Percentiles rank a stretch among this genome's conserved stretches.
phyloP scores from a whole-genome alignment of 2,113 vertebrate genomes.

The Meles meles region DNA sequence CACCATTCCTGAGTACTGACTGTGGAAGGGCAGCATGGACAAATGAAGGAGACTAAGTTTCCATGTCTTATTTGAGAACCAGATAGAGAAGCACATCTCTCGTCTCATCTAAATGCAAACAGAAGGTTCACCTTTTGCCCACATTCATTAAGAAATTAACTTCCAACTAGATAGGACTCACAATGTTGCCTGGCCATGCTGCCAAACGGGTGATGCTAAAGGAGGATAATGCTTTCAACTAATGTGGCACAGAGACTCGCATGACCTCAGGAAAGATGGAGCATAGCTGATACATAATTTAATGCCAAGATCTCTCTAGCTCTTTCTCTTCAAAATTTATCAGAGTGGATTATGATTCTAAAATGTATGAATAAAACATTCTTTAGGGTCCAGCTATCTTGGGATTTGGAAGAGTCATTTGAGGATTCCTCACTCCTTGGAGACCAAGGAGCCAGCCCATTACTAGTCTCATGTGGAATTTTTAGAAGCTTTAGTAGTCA shows the following conservation, averaged over 20 bases:
- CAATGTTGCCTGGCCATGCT: background rate
- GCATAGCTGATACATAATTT: background rate
- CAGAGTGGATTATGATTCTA: background rate
- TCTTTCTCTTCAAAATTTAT: constrained; percentile 53
- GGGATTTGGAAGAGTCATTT: constrained; percentile 26
- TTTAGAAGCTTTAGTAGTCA: background rate
- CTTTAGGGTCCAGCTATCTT: background rate
- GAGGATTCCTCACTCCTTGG: background rate
- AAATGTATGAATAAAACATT: constrained; percentile 44
- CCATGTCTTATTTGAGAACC: constrained; percentile 28
- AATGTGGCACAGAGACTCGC: background rate
- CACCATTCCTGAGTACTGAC: background rate
- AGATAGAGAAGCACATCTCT: background rate
- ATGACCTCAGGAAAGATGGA: background rate
- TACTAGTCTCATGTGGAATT: background rate
- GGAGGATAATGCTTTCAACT: background rate
- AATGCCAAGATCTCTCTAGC: constrained; percentile 3
- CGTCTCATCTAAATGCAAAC: constrained; percentile 5
- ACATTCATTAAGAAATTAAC: constrained; percentile 60
- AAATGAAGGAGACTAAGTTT: background rate
- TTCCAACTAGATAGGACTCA: constrained; percentile 22
- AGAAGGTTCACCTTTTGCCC: background rate
- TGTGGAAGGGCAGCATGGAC: background rate
- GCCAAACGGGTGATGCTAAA: accelerated
- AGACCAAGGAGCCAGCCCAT: background rate